phyloP scores from a whole-genome alignment of 2,888 invertebrate genomes.

The Esperia sulphurella region DNA sequence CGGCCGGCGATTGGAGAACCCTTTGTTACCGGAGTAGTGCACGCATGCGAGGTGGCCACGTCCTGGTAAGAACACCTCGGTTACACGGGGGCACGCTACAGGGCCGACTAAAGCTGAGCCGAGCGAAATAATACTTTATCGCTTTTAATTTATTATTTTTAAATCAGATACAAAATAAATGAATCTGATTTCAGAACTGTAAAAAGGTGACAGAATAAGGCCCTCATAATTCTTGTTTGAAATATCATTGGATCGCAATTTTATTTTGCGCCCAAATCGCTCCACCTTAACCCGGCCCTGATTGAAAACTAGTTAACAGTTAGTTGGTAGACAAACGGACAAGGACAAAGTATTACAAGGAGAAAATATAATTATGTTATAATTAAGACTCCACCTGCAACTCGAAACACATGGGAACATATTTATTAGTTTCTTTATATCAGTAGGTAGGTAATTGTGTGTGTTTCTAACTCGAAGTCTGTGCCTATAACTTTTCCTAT shows the following conservation, averaged over 20 bases:
- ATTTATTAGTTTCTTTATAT: no score
- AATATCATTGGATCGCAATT: no score
- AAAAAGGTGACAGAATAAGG: no score
- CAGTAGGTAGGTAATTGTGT: no score
- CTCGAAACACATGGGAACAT: no score
- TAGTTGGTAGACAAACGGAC: conserved; percentile 46
- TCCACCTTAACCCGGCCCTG: conserved; percentile 1
- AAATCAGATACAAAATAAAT: no score
- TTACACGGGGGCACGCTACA: conserved; percentile 64
- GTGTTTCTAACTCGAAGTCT: no score
- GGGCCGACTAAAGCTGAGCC: not conserved
- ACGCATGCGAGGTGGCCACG: conserved; percentile 91
- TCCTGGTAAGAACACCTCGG: conserved; percentile 81
- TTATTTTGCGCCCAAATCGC: not conserved
- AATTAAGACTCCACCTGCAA: not conserved
- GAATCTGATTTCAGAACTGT: no score
- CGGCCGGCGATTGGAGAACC: conserved; percentile 86
- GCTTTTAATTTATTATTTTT: not conserved
- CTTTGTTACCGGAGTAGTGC: conserved; percentile 89
- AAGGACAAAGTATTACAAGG: conserved; percentile 5
- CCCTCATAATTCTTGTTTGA: no score
- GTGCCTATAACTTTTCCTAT: no score
- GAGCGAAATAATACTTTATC: not conserved
- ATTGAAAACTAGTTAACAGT: conserved; percentile 36
- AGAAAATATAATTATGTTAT: not conserved